These are phyloP conservation scores for Patagioenas fasciata DNA, from an alignment of 2,113 vertebrate species.

Conservation along the genomic window DNA sequence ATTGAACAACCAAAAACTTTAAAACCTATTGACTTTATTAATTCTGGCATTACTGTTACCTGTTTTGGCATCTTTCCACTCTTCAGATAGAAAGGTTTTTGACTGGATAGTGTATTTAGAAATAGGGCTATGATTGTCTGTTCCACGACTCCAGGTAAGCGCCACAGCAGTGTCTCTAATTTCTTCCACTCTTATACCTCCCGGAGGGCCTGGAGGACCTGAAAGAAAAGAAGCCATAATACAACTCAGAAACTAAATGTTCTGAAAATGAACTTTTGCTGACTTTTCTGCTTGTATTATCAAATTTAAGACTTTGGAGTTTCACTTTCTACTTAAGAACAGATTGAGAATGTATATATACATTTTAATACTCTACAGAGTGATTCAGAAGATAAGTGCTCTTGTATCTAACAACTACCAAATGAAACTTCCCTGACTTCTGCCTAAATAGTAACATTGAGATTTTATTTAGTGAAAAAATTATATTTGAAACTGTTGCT, in stretches of 20 bases:
- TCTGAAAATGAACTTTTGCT: neutral
- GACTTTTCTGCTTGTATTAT: neutral
- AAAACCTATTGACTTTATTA: neutral
- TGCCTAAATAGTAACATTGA: neutral
- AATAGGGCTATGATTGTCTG: slow-evolving; percentile 96
- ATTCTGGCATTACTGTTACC: slow-evolving; percentile 72
- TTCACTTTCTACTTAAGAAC: neutral
- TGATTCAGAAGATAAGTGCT: neutral
- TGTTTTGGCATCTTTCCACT: slow-evolving; percentile 91
- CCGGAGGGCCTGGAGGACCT: slow-evolving; percentile 96
- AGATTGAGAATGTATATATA: neutral
- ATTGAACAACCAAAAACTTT: neutral
- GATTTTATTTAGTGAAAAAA: neutral
- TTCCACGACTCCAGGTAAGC: slow-evolving; percentile 92
- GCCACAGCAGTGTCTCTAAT: slow-evolving; percentile 82
- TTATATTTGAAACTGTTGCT: neutral
- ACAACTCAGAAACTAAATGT: neutral
- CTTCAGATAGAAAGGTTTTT: slow-evolving; percentile 80
- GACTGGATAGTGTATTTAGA: slow-evolving; percentile 93
- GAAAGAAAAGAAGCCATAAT: neutral
- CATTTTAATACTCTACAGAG: neutral
- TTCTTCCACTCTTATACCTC: slow-evolving; percentile 87
- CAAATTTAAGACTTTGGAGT: neutral
- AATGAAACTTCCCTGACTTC: neutral
- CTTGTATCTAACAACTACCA: neutral